phyloP scores from a whole-genome alignment of 2,797 vertebrate species.

The Tympanoctomys barrerae region DNA sequence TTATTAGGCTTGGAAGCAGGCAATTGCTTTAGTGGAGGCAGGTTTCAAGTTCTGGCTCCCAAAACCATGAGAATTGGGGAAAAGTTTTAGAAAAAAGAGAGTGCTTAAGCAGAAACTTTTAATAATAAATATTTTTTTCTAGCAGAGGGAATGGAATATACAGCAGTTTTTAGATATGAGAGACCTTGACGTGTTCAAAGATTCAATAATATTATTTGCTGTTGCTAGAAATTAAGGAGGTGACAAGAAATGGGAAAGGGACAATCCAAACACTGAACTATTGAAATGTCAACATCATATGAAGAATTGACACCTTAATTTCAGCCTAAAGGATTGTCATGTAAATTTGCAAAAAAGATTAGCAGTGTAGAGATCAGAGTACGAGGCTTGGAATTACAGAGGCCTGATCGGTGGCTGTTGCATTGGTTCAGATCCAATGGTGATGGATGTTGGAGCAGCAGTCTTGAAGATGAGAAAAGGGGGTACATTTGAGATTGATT shows the following conservation, averaged over 20 bases:
- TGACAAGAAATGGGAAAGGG: not conserved
- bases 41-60: not conserved
- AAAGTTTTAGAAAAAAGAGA: not conserved
- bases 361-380: not conserved
- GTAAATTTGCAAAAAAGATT: not conserved
- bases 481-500: not conserved
- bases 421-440: not conserved
- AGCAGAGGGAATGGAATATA: not conserved
- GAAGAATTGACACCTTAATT: not conserved
- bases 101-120: not conserved
- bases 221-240: not conserved
- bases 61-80: not conserved
- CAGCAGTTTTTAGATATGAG: not conserved
- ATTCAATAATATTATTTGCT: not conserved
- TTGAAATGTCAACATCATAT: not conserved
- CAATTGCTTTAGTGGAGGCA: not conserved
- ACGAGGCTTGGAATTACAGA: not conserved
- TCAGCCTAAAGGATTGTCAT: not conserved
- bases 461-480: not conserved
- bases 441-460: not conserved
- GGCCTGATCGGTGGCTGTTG: not conserved
- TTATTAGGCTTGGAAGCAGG: not conserved
- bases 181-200: not conserved
- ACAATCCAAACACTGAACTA: not conserved
- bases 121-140: not conserved